These are phyloP conservation scores for Balearica regulorum DNA, from an alignment of 2,797 vertebrate species.

Conservation along the genomic window DNA sequence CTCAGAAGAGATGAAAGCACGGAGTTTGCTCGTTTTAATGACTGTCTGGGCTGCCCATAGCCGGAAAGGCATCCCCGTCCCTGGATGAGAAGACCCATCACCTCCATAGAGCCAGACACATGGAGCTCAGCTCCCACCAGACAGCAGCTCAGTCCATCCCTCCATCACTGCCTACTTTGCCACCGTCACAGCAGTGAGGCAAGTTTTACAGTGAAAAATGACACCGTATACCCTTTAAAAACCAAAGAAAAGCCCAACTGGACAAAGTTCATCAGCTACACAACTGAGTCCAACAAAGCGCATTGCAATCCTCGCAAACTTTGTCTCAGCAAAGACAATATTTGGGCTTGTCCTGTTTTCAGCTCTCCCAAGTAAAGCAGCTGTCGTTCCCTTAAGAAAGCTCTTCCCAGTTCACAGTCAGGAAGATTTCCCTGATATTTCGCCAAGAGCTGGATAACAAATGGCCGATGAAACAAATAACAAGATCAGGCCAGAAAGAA, in stretches of 20 bases:
- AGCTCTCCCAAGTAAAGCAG: not conserved
- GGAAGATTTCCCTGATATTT: constrained; percentile 22
- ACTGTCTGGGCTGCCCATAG: not conserved
- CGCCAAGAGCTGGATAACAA: constrained; percentile 27
- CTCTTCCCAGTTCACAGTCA: not conserved
- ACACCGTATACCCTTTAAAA: not conserved
- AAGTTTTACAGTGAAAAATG: not conserved
- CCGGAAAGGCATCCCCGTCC: not conserved
- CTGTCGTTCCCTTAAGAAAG: not conserved
- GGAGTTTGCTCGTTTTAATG: not conserved
- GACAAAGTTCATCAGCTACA: not conserved
- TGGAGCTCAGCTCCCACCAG: not conserved
- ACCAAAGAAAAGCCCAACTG: not conserved
- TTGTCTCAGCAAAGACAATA: not conserved
- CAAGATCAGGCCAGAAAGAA: constrained; percentile 5
- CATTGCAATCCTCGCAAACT: not conserved
- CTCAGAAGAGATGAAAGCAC: not conserved
- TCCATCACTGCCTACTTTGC: not conserved
- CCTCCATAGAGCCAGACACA: not conserved
- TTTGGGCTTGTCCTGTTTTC: not conserved
- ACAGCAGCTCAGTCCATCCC: not conserved
- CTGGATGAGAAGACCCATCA: not conserved
- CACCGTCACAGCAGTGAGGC: not conserved
- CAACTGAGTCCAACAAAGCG: not conserved
- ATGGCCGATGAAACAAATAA: not conserved